Evolutionary conservation across 1,140 invertebrate species (phyloP).

Genomic region (Drosophila burlai): DNA sequence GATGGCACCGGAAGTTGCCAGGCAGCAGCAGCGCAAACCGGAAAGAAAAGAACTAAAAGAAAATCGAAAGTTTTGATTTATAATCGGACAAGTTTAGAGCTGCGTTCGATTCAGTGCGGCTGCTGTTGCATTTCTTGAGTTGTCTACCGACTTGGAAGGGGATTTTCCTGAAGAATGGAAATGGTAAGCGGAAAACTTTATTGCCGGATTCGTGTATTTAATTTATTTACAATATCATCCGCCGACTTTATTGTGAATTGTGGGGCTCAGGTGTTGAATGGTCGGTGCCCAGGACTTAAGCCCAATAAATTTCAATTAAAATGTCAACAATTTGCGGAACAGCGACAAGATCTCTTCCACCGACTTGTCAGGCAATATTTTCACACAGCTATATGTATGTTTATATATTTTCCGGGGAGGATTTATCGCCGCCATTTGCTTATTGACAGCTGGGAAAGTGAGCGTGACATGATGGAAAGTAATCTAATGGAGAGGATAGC

Average conservation of each 20-base stretch:
- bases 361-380: conserved; percentile 27
- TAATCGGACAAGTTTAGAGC: conserved; percentile 70
- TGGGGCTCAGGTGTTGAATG: conserved; percentile 32
- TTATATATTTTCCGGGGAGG: conserved; percentile 18
- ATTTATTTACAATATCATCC: conserved; percentile 52
- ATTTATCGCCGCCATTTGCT: conserved; percentile 76
- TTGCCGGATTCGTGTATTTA: conserved; percentile 21
- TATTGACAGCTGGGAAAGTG: conserved; percentile 73
- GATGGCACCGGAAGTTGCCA: conserved; percentile 55
- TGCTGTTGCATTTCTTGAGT: conserved; percentile 27
- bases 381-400: conserved; percentile 3
- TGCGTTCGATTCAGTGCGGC: conserved; percentile 49
- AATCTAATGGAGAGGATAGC: conserved; percentile 55
- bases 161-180: conserved; percentile 31
- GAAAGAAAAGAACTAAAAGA: conserved; percentile 38
- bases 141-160: conserved; percentile 15
- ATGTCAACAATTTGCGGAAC: conserved; percentile 58
- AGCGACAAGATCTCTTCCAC: conserved; percentile 50
- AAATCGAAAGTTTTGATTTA: conserved; percentile 79
- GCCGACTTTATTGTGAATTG: conserved; percentile 3
- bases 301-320: conserved; percentile 68
- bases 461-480: conserved; percentile 65
- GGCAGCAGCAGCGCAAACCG: conserved; percentile 36
- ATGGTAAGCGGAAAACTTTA: conserved; percentile 19
- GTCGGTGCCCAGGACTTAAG: conserved; percentile 14